Evolutionary conservation across 2,888 invertebrate genomes (phyloP), one percentile per base, ranked within the genome.

Genomic region (Orthosia gracilis): DNA sequence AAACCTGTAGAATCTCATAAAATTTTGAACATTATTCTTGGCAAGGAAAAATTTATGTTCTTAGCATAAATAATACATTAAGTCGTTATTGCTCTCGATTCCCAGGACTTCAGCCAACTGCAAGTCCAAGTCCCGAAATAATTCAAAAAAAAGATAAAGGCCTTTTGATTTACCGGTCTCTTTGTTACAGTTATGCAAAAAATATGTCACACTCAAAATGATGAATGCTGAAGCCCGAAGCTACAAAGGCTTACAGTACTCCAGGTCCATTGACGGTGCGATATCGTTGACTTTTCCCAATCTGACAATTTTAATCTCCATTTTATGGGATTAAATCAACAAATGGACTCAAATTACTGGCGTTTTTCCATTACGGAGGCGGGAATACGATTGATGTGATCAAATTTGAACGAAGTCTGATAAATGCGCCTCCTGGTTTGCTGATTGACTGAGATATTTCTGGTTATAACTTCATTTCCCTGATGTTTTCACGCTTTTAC

Each of bases 341-440:
- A 82, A 80, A 86, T 79, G 77, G 78, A 78, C 69, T 84, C 82
- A 87, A 82, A 85, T 82, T 82, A 82, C 76, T 69, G 72, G 50
- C 83, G 79, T 79, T 88, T 87, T 87, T 84, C 86, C 86, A 87
- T 85, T 88, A 89, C 76, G 66, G 76, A 73, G 82, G 77, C 80
- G 71, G 74, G 73, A 64, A 69, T 72, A 80, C 80, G 88, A 92
- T 91, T 89, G 89, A 92, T 91, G 83, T 87, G 76, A 78, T 83
- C 87, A 89, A 92, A 91, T 92, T 91, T 89, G 88, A 86, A 84
- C 83, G 85, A 84, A 84, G 83, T 76, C 85, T 88, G 90, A 91
- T 89, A 89, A 92, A 92, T 89, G 84, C 75, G 82, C 55, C 76
- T 80, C 64, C 79, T 75, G 80, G 82, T 82, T 73, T 63, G 40